phyloP scores from a whole-genome alignment of 2,797 vertebrate species.

The Tenualosa ilisha region DNA sequence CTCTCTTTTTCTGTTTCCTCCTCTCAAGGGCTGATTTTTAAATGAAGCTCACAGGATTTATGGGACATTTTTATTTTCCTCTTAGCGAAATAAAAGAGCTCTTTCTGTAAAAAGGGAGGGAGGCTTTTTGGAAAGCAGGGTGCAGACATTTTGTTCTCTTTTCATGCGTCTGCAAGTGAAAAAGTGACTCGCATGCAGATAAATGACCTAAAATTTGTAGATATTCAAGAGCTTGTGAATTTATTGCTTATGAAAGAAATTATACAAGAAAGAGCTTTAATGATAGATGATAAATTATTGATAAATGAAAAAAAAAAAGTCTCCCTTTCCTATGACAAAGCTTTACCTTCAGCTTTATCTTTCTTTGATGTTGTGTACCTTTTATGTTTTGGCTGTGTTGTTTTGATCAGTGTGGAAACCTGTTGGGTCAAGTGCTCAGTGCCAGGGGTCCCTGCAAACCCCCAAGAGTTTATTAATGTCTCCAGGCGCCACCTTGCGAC shows the following conservation, averaged over 20 bases:
- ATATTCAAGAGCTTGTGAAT: not conserved
- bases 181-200: not conserved
- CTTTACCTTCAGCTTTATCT: not conserved
- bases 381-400: slow-evolving; percentile 46
- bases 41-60: slow-evolving; percentile 18
- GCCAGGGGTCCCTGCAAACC: slow-evolving; percentile 33
- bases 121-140: not conserved
- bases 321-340: not conserved
- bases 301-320: no score
- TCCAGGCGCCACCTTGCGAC: slow-evolving; percentile 56
- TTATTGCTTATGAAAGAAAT: not conserved
- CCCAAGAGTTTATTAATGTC: slow-evolving; percentile 58
- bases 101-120: not conserved
- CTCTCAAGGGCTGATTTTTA: slow-evolving; percentile 12
- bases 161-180: not conserved
- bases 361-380: not conserved
- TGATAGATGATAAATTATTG: no score
- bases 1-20: not conserved
- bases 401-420: slow-evolving; percentile 43
- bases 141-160: slow-evolving; percentile 14
- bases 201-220: not conserved
- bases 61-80: slow-evolving; percentile 21
- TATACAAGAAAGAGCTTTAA: no score
- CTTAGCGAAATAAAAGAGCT: slow-evolving; percentile 11
- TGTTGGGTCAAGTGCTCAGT: slow-evolving; percentile 50